A percentile compares a stretch with the other conserved stretches of the same genome.
Conservation (phyloP, 2,888 invertebrate species). For the Euzophera pinguis region DNA sequence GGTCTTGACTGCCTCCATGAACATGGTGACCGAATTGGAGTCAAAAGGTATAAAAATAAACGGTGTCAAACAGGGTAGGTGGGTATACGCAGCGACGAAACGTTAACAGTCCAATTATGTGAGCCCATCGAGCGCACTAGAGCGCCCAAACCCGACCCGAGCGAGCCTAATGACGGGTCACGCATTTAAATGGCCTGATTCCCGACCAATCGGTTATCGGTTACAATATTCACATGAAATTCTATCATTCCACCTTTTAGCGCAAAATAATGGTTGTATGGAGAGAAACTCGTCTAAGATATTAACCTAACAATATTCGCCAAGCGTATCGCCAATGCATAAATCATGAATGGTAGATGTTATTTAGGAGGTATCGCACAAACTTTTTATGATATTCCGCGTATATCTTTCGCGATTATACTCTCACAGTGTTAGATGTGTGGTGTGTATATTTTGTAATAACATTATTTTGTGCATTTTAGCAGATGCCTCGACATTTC, state of each 20-base stretch:
- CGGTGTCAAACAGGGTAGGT: constrained; percentile 43
- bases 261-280: neutral
- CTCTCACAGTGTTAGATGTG: neutral
- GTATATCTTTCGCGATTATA: too few relatives aligned
- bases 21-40: constrained; percentile 31
- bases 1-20: constrained; percentile 3
- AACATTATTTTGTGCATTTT: neutral
- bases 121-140: constrained; percentile 55
- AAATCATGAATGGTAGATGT: too few relatives aligned
- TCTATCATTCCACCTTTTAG: constrained; percentile 40
- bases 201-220: constrained; percentile 52
- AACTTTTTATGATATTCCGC: too few relatives aligned
- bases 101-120: constrained; percentile 73
- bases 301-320: too few relatives aligned
- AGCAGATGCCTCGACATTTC: constrained; percentile 14
- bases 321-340: too few relatives aligned
- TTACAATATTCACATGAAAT: constrained; percentile 50
- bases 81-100: constrained; percentile 45
- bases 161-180: constrained; percentile 68
- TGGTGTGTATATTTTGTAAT: neutral
- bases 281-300: neutral
- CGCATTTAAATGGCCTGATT: constrained; percentile 74
- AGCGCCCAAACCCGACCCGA: constrained; percentile 40
- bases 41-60: constrained; percentile 58
- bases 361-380: too few relatives aligned